phyloP scores from a whole-genome alignment of 2,797 vertebrate species.

The Ctenopoma multispine region DNA sequence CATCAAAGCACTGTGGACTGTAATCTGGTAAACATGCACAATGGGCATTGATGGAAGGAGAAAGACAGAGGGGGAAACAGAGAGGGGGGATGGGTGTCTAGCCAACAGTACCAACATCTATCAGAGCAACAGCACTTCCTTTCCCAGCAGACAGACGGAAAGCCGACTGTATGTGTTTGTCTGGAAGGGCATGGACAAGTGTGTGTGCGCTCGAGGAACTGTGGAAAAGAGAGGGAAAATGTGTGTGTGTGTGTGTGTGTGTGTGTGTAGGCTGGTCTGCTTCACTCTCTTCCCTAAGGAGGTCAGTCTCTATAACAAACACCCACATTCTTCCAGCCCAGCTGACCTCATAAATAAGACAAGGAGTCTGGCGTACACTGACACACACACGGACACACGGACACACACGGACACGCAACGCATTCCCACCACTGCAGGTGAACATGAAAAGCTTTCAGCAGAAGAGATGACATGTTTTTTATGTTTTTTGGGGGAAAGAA shows the following conservation, averaged over 20 bases:
- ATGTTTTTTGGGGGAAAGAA: conserved; percentile 59
- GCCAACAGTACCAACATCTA: conserved; percentile 72
- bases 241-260: conserved; percentile 45
- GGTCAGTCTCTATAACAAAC: conserved; percentile 73
- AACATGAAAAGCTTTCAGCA: conserved; percentile 63
- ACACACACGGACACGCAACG: conserved; percentile 20
- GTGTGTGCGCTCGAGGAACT: conserved; percentile 33
- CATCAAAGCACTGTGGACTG: conserved; percentile 80
- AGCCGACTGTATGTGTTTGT: conserved; percentile 70
- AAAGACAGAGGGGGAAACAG: conserved; percentile 47
- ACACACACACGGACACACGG: conserved; percentile 18
- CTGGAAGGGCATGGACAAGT: conserved; percentile 45
- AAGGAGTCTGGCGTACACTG: conserved; percentile 41
- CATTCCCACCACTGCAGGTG: conserved; percentile 65
- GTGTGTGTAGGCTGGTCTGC: conserved; percentile 34
- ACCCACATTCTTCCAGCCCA: conserved; percentile 75
- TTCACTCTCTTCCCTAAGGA: conserved; percentile 68
- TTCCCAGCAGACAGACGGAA: conserved; percentile 71
- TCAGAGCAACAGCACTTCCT: conserved; percentile 76
- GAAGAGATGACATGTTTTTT: conserved; percentile 77
- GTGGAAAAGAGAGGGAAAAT: conserved; percentile 40
- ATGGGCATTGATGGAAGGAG: conserved; percentile 78
- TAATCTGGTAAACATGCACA: conserved; percentile 85
- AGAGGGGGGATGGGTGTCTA: conserved; percentile 56
- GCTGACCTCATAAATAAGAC: conserved; percentile 82